Conservation (phyloP, 30 jellyfish, hydroid and myxozoan genomes). For the Cassiopea xamachana region DNA sequence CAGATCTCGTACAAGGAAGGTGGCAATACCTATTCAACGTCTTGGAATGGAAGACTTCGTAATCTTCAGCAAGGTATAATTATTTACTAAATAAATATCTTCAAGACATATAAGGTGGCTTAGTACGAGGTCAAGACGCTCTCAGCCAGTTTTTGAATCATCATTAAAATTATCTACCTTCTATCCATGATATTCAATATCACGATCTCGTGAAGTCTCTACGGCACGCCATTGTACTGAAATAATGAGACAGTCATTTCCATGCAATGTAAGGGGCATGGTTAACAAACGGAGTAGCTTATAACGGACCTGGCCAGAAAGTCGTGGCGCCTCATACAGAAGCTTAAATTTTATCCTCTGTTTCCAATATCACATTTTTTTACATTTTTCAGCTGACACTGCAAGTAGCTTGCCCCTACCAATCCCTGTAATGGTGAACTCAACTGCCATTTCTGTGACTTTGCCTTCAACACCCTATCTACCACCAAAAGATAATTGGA, state of each 20-base stretch:
- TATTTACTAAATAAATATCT: too few species aligned
- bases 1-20: conserved; percentile 13
- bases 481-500: conserved; percentile 22
- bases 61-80: neutral
- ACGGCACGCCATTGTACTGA: too few species aligned
- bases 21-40: neutral
- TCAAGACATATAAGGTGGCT: too few species aligned
- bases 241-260: too few species aligned
- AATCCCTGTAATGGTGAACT: conserved; percentile 13
- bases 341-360: neutral
- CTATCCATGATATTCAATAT: too few species aligned
- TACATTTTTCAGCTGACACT: neutral
- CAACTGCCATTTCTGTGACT: conserved; percentile 19
- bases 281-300: too few species aligned
- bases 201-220: too few species aligned
- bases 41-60: neutral
- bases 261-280: too few species aligned
- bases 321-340: neutral
- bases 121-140: too few species aligned
- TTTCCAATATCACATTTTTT: neutral
- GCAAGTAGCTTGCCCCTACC: conserved; percentile 18
- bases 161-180: too few species aligned
- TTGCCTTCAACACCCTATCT: conserved; percentile 32
- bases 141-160: too few species aligned
- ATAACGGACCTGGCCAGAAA: too few species aligned